Conservation (phyloP, 1,140 invertebrate genomes). For the Calliopsis andreniformis region DNA sequence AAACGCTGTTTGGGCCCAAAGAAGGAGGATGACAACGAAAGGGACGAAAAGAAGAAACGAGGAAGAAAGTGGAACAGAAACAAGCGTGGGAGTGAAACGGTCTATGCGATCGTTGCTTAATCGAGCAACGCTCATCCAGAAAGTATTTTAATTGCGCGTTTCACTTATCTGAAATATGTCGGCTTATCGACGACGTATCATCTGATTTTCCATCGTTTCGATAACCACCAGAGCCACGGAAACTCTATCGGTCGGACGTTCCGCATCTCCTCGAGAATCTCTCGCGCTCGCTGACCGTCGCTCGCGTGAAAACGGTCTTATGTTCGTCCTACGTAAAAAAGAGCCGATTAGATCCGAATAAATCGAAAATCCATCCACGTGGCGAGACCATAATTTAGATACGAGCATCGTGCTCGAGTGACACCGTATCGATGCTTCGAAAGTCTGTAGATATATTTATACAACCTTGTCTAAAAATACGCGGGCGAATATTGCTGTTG, state of each 20-base stretch:
- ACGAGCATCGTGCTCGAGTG: constrained; percentile 24
- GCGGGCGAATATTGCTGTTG: too few species aligned
- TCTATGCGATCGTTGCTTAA: constrained; percentile 59
- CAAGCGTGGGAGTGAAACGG: constrained; percentile 12
- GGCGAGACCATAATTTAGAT: constrained; percentile 4
- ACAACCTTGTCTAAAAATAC: not conserved
- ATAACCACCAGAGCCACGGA: constrained; percentile 63
- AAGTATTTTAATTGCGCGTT: constrained; percentile 77
- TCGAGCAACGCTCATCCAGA: constrained; percentile 70
- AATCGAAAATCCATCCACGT: not conserved
- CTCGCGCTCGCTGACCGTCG: not conserved
- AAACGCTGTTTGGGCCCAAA: not conserved
- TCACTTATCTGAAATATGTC: constrained; percentile 74
- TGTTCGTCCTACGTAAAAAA: not conserved
- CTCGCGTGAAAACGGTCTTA: not conserved
- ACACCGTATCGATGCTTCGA: constrained; percentile 24
- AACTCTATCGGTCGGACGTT: constrained; percentile 59
- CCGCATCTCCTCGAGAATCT: constrained; percentile 12
- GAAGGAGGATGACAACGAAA: not conserved
- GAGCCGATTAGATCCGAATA: too few species aligned
- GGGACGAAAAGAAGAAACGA: not conserved
- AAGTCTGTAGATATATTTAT: constrained; percentile 23
- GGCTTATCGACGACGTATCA: constrained; percentile 72
- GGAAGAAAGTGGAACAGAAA: constrained; percentile 16
- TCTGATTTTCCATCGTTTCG: constrained; percentile 71